Conservation (phyloP, 2,888 invertebrate species). For the Candidula unifasciata region DNA sequence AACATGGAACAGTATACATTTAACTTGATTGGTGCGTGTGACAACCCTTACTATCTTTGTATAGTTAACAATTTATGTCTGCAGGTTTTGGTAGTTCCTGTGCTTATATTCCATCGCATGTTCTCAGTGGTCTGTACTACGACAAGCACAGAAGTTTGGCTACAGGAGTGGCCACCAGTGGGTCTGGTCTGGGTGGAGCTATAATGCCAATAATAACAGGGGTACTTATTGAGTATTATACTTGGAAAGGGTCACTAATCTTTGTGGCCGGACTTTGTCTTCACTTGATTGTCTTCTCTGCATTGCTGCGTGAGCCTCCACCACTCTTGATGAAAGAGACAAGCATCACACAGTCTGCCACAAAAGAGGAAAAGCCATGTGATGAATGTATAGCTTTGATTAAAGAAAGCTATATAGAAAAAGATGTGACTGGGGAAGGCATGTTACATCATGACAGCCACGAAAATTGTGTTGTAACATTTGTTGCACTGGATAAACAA, state of each 20-base stretch:
- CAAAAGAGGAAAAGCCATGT: background rate
- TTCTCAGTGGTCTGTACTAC: slow-evolving; percentile 71
- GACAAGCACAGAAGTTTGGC: slow-evolving; percentile 68
- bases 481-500: background rate
- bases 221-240: slow-evolving; percentile 65
- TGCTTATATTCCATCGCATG: slow-evolving; percentile 71
- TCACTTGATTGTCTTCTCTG: slow-evolving; percentile 65
- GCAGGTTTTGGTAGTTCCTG: slow-evolving; percentile 70
- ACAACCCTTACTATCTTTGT: no score
- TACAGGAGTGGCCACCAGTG: slow-evolving; percentile 70
- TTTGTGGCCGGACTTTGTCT: slow-evolving; percentile 67
- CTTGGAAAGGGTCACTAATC: slow-evolving; percentile 71
- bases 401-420: background rate
- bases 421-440: slow-evolving; percentile 1
- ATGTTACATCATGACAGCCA: background rate
- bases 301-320: slow-evolving; percentile 58
- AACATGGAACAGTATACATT: no score
- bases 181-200: slow-evolving; percentile 68
- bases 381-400: background rate
- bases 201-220: slow-evolving; percentile 67
- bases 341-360: background rate
- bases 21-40: no score
- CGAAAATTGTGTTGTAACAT: background rate
- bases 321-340: background rate
- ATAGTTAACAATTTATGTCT: slow-evolving; percentile 30